Conservation (phyloP, 2,888 invertebrate species). For the Eledona agricola region DNA sequence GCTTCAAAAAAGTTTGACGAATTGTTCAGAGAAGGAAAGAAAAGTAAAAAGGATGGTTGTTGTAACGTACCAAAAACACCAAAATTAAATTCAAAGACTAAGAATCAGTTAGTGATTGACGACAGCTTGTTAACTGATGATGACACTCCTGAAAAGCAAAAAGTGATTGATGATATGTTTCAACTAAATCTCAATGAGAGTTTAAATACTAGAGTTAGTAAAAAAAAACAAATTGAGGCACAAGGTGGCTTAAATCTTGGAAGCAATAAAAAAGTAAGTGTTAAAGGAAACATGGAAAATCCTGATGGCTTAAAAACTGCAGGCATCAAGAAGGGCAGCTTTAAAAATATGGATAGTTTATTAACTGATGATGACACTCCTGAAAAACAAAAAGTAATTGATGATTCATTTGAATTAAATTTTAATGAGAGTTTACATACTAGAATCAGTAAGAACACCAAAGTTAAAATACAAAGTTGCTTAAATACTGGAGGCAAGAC, state of each 20-base stretch:
- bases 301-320: neutral
- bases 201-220: neutral
- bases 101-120: constrained; percentile 5
- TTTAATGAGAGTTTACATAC: constrained; percentile 6
- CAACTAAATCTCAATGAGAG: neutral
- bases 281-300: neutral
- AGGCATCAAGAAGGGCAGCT: neutral
- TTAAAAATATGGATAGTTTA: constrained; percentile 5
- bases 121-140: constrained; percentile 4
- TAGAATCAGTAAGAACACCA: neutral
- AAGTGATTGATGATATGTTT: constrained; percentile 1
- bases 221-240: no score
- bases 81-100: neutral
- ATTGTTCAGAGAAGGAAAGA: constrained; percentile 47
- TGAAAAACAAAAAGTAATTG: neutral
- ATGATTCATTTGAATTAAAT: constrained; percentile 13
- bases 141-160: neutral
- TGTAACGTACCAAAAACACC: neutral
- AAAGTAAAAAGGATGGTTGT: neutral
- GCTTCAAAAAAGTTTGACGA: constrained; percentile 47
- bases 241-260: no score
- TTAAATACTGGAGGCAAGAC: no score
- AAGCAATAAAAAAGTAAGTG: neutral
- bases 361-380: constrained; percentile 1
- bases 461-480: neutral